Evolutionary conservation across 2,888 invertebrate species (phyloP), one percentile per base, ranked within the genome.

Genomic region (Alviniconcha strummeri): DNA sequence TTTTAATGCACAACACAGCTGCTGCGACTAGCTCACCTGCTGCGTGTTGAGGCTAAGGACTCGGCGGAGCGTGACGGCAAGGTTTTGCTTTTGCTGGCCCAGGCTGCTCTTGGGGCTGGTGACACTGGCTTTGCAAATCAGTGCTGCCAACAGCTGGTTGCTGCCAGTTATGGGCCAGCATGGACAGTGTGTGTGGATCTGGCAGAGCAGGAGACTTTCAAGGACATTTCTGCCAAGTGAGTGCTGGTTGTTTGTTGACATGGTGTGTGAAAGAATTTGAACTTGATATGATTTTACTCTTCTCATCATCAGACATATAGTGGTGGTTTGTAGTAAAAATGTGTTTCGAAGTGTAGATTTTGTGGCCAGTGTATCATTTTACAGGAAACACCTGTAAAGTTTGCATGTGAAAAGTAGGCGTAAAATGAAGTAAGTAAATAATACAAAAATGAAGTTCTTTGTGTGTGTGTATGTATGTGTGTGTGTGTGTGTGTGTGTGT

Each of bases 11-110:
- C 36, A 36, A 36, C 36, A 36, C 83, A 93, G 92, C 93, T 96
- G 80, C 92, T 96, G 77, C 95, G 95, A 85, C 93, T 97, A 60
- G 96, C 96, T 0, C 94, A 95, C 84, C 93, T 96, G 88, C 92
- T 97, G 86, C 93, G 95, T 80, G 94, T 96, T 19, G 95, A 95
- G 13, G 95, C 94, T 8, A 94, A 95, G 74, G 95, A 95, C 87
- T 91, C 91, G 17, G 90, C 91, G 84, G 91, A 93, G 80, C 88
- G 91, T 83, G 95, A 95, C 89, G 95, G 95, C 55, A 93, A 94
- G 86, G 94, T 95, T 17, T 92, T 95, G 54, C 93, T 95, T 84
- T 93, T 95, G 79, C 93, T 95, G 71, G 95, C 95, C 8, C 93
- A 94, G 85, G 94, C 94, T 86, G 95, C 95, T 4, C 36, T 82